Percentiles rank a stretch among this genome's conserved stretches.
Conservation (phyloP, 2,797 vertebrate genomes). For the Ctenochaetus hawaiiensis region DNA sequence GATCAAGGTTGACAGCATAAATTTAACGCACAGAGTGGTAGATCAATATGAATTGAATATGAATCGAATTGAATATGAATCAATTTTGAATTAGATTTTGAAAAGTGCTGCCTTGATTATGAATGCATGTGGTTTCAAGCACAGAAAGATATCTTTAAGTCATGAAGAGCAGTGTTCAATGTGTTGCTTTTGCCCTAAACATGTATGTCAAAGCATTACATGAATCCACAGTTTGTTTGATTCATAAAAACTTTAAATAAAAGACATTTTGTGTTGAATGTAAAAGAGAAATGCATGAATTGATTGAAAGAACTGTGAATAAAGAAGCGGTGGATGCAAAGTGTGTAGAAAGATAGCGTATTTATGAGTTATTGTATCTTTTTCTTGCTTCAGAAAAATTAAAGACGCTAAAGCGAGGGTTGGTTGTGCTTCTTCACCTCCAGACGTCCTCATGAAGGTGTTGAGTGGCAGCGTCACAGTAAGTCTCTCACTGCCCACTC, state of each 20-base stretch:
- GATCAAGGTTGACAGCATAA: neutral
- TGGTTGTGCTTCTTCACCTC: constrained; percentile 70
- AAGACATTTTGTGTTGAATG: neutral
- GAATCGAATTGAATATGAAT: neutral
- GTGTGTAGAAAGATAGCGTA: neutral
- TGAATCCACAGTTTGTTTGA: neutral
- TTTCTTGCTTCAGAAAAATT: constrained; percentile 80
- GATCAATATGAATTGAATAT: neutral
- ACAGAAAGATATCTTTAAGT: constrained; percentile 11
- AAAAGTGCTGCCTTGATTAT: neutral
- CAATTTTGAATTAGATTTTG: neutral
- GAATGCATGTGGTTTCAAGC: fast-evolving
- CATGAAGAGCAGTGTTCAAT: neutral
- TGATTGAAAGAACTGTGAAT: neutral
- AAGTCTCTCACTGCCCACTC: constrained; percentile 61
- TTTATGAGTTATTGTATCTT: neutral
- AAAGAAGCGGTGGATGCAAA: too few relatives aligned
- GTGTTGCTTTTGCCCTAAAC: neutral
- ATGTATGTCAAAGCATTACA: neutral
- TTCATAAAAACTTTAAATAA: neutral
- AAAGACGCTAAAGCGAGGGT: constrained; percentile 76
- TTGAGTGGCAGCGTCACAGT: constrained; percentile 89
- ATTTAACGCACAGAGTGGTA: neutral
- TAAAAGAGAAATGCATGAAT: neutral
- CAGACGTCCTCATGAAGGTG: constrained; percentile 93